Percentiles rank a stretch among this genome's conserved stretches.
Evolutionary conservation across 2,888 invertebrate species (phyloP).

Genomic region (Brachyopa scutellaris): DNA sequence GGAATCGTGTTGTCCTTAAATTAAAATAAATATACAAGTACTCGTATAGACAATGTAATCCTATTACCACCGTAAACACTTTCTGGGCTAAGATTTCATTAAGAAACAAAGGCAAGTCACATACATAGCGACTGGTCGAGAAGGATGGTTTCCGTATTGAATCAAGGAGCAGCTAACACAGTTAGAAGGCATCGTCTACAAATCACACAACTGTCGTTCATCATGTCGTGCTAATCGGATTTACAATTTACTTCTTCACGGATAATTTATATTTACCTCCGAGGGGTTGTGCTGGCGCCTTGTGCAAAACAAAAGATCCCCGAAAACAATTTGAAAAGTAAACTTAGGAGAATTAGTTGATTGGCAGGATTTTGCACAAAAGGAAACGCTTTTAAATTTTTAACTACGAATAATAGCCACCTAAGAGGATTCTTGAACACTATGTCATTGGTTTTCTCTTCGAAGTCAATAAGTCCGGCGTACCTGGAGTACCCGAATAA

Average conservation of each 20-base stretch:
- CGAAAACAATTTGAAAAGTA: conserved; percentile 8
- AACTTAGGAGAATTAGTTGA: no score
- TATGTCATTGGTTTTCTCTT: no score
- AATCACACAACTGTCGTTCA: conserved; percentile 23
- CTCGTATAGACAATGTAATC: no score
- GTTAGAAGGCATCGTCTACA: conserved; percentile 19
- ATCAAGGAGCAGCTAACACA: conserved; percentile 15
- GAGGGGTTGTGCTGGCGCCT: no score
- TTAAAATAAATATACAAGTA: neutral
- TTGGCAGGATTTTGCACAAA: no score
- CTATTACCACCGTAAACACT: neutral
- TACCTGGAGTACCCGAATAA: no score
- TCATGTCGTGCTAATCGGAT: conserved; percentile 50
- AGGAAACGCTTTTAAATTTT: no score
- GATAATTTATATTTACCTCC: conserved; percentile 39
- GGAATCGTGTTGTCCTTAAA: neutral
- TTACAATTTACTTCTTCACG: conserved; percentile 35
- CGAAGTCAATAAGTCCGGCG: no score
- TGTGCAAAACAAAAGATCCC: conserved; percentile 7
- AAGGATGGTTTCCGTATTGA: neutral
- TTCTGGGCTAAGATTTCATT: neutral
- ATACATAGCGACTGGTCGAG: no score
- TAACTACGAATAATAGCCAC: no score
- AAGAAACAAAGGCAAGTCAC: neutral
- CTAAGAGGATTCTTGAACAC: no score